Base-by-base conservation (phyloP, 2,113 vertebrate species). In the Collichthys lucidus region DNA sequence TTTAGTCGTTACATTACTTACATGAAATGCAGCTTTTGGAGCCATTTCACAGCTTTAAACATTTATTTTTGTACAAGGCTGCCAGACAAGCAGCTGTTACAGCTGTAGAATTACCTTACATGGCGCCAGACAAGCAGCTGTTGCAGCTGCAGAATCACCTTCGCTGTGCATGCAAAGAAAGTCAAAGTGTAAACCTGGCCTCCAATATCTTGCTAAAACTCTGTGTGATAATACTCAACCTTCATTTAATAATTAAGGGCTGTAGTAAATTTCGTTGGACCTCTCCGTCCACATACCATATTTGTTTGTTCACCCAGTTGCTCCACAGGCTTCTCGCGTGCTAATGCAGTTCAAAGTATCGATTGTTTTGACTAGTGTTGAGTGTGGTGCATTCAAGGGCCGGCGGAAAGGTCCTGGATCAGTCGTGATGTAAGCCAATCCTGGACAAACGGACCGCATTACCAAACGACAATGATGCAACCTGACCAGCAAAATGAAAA, bases 351-450 rank as follows among this genome's bases (percentile, higher is more conserved):
- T 61, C 61, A 7, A 55, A 35, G 61, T 44, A 81, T 81, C 49
- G 69, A 86, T 74, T 74, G 79, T 61, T 86, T 66, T 26, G 70
- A 60, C 35, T 22, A 4, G 57, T 40, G 60, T 76, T 62, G 49
- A 42, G 55, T 50, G 70, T 47, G 52, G 47, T 61, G 70, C 65
- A 66, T 82, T 79, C 52, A 42, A 82, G 35, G 46, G 53, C 59
- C 53, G 79, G 29, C 64, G 26, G 70, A n/a, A 29, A 47, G 55
- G 47, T 67, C 56, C 55, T 81, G 55, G 71, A 85, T 53, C 66
- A 55, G 66, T 22, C 4, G 0, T 29, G 40, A 47, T 63, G 49
- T 11, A 19, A 53, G 56, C n/a, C 20, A 49, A n/a, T 55, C 67
- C 55, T 74, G 24, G 35, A 40, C 35, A 40, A 1, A 9, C 8